Percentiles rank a stretch among this genome's conserved stretches.
Evolutionary conservation across 2,797 vertebrate genomes (phyloP).

Genomic region (Vultur gryphus): DNA sequence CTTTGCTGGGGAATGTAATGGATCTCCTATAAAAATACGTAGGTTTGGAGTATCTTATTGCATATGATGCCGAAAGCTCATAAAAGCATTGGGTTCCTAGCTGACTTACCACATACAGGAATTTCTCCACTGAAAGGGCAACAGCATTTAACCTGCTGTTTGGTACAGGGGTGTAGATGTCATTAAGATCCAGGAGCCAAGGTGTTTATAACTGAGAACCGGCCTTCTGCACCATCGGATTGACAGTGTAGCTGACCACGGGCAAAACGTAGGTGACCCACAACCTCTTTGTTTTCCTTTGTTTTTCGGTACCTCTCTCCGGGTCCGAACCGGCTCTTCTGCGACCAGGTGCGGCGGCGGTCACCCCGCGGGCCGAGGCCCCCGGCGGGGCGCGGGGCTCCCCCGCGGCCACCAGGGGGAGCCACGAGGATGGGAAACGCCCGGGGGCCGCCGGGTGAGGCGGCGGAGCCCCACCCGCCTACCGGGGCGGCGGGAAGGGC

Average conservation of each 20-base stretch:
- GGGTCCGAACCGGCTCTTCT: too few species aligned
- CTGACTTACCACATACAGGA: too few species aligned
- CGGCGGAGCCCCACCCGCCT: too few species aligned
- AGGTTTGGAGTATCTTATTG: not conserved
- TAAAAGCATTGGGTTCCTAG: not conserved
- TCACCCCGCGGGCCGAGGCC: too few species aligned
- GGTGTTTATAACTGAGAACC: not conserved
- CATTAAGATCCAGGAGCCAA: not conserved
- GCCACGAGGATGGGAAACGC: not conserved
- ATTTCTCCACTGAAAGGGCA: not conserved
- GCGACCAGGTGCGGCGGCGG: not conserved
- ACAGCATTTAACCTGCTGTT: rapidly evolving
- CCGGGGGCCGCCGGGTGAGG: too few species aligned
- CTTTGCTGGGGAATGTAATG: not conserved
- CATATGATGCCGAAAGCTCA: not conserved
- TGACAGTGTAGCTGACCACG: rapidly evolving
- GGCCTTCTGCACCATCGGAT: not conserved
- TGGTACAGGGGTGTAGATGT: rapidly evolving
- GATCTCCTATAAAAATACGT: rapidly evolving
- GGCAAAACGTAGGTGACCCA: too few species aligned
- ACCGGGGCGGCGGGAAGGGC: too few species aligned
- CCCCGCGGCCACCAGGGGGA: not conserved
- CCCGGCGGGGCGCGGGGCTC: not conserved
- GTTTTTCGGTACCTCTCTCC: too few species aligned
- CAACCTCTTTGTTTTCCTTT: not conserved